Percentiles rank a stretch among this genome's conserved stretches.
Conservation (phyloP, 2,797 vertebrate species). For the Bufotes viridis region DNA sequence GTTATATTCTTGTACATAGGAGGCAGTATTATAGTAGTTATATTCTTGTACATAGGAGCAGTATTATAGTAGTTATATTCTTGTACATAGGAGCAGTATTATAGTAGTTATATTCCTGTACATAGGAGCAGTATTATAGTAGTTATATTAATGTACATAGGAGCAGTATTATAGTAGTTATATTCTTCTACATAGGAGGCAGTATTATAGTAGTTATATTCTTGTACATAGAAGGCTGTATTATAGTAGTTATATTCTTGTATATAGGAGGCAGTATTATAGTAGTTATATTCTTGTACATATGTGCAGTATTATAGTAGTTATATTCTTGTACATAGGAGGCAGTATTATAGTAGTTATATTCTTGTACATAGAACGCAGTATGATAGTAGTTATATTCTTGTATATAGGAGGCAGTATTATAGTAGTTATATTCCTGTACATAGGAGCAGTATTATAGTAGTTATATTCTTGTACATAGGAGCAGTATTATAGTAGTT, state of each 20-base stretch:
- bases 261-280: constrained; percentile 7
- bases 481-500: constrained; percentile 15
- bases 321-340: neutral
- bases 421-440: constrained; percentile 9
- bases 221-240: neutral
- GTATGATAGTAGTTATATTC: no score
- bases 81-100: constrained; percentile 12
- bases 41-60: neutral
- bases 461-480: constrained; percentile 1
- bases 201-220: constrained; percentile 7
- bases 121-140: constrained; percentile 9
- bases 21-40: neutral
- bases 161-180: constrained; percentile 5
- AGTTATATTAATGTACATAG: constrained; percentile 5
- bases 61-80: constrained; percentile 16
- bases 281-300: constrained; percentile 7
- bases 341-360: neutral
- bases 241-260: constrained; percentile 18
- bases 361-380: neutral
- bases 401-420: neutral
- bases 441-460: constrained; percentile 1
- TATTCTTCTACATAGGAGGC: neutral
- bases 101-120: constrained; percentile 6
- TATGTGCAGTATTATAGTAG: neutral
- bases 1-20: neutral